A percentile compares a stretch with the other conserved stretches of the same genome.
phyloP scores from a whole-genome alignment of 2,888 invertebrate species.

The Lamellibrachia satsuma region DNA sequence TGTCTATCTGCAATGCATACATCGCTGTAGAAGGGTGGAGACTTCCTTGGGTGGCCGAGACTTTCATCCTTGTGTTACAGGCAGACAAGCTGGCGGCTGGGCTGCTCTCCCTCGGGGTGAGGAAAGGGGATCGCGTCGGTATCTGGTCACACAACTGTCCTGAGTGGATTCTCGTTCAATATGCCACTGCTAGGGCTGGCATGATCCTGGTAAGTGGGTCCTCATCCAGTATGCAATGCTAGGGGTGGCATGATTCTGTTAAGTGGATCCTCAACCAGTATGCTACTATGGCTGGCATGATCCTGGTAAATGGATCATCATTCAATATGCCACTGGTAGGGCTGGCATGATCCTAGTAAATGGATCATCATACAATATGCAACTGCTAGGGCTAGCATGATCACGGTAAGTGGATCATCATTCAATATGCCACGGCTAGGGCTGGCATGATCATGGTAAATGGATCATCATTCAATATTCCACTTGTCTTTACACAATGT shows the following conservation, averaged over 20 bases:
- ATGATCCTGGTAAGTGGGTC: conserved; percentile 72
- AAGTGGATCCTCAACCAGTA: conserved; percentile 25
- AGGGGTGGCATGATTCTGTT: conserved; percentile 79
- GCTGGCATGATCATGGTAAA: conserved; percentile 77
- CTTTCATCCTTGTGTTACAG: conserved; percentile 60
- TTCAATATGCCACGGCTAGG: conserved; percentile 73
- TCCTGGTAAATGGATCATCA: conserved; percentile 64
- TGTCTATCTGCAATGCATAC: too few species aligned
- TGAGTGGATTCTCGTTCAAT: conserved; percentile 79
- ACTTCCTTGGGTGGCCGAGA: neutral
- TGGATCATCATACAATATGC: too few species aligned
- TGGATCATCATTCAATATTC: neutral
- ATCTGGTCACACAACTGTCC: conserved; percentile 82
- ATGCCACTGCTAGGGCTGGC: conserved; percentile 79
- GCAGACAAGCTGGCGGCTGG: conserved; percentile 79
- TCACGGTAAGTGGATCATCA: too few species aligned
- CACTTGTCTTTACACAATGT: too few species aligned
- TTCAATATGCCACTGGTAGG: too few species aligned
- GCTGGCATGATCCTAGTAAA: too few species aligned
- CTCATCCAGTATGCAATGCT: conserved; percentile 69
- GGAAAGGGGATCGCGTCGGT: conserved; percentile 79
- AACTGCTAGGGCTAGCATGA: too few species aligned
- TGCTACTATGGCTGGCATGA: conserved; percentile 74
- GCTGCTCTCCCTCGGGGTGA: conserved; percentile 75
- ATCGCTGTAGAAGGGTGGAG: neutral